Percentiles rank a stretch among this genome's conserved stretches.
Conservation (phyloP, 2,888 invertebrate species). For the Petrophora chlorosata region DNA sequence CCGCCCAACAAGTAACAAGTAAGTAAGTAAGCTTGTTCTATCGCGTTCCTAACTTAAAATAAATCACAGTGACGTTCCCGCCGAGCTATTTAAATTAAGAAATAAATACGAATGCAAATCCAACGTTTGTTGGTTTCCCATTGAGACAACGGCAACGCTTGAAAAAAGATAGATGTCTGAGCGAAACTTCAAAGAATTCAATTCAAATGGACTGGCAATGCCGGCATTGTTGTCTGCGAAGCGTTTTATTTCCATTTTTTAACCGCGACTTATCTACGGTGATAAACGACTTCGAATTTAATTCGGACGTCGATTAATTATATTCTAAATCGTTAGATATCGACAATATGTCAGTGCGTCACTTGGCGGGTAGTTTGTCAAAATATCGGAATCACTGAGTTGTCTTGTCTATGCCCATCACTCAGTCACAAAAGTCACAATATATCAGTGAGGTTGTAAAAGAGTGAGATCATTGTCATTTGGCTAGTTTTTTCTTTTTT, state of each 20-base stretch:
- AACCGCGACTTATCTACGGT: slow-evolving; percentile 57
- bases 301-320: slow-evolving; percentile 68
- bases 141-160: slow-evolving; percentile 50
- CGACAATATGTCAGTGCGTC: slow-evolving; percentile 58
- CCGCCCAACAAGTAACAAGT: too few relatives aligned
- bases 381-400: slow-evolving; percentile 36
- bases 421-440: slow-evolving; percentile 48
- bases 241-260: slow-evolving; percentile 64
- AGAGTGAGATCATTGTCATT: slow-evolving; percentile 26
- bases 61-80: slow-evolving; percentile 24
- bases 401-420: slow-evolving; percentile 25
- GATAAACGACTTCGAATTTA: slow-evolving; percentile 58
- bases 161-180: slow-evolving; percentile 51
- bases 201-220: slow-evolving; percentile 77
- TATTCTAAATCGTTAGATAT: slow-evolving; percentile 64
- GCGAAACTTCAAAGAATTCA: slow-evolving; percentile 66
- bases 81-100: slow-evolving; percentile 35
- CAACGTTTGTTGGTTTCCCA: slow-evolving; percentile 38
- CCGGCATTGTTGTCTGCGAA: slow-evolving; percentile 77
- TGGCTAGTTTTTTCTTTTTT: slow-evolving; percentile 39
- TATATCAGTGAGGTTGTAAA: slow-evolving; percentile 53
- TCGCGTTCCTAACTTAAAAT: background rate
- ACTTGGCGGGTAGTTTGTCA: slow-evolving; percentile 66
- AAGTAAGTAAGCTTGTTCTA: background rate
- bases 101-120: slow-evolving; percentile 37